Evolutionary conservation across 2,797 vertebrate genomes (phyloP).

Genomic region (Nothura maculosa): DNA sequence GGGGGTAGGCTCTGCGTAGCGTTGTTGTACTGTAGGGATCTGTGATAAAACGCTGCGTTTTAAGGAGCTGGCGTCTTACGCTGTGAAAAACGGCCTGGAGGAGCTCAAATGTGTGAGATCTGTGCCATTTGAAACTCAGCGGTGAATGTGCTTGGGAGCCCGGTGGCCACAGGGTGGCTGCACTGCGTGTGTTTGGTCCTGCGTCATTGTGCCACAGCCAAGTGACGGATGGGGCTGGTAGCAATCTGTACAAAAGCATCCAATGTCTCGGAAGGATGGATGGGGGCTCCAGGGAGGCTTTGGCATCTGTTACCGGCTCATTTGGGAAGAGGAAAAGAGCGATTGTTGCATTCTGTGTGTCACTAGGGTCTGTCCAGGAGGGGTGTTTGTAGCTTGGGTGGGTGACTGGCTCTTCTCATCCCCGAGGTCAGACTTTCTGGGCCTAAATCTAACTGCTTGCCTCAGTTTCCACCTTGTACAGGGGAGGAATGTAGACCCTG

Average conservation of each 20-base stretch:
- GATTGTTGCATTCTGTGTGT: neutral
- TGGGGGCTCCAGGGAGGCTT: neutral
- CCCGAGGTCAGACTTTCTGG: neutral
- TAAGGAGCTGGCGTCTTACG: neutral
- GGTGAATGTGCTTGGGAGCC: neutral
- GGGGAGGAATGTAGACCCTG: neutral
- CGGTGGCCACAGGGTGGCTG: neutral
- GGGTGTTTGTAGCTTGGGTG: fast-evolving
- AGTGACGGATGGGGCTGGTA: neutral
- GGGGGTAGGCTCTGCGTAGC: fast-evolving
- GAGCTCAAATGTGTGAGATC: neutral
- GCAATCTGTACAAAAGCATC: neutral
- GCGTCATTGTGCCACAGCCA: neutral
- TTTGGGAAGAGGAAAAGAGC: neutral
- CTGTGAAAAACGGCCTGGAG: neutral
- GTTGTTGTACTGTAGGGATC: fast-evolving
- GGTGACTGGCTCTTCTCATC: neutral
- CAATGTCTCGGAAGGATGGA: neutral
- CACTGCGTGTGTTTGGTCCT: neutral
- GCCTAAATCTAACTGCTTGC: neutral
- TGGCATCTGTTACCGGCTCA: neutral
- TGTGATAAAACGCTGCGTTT: fast-evolving
- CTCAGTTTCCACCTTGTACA: neutral
- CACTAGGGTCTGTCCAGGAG: neutral
- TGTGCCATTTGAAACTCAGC: neutral